Conservation (phyloP, 2,888 invertebrate species). For the Oxyteleia sp. region DNA sequence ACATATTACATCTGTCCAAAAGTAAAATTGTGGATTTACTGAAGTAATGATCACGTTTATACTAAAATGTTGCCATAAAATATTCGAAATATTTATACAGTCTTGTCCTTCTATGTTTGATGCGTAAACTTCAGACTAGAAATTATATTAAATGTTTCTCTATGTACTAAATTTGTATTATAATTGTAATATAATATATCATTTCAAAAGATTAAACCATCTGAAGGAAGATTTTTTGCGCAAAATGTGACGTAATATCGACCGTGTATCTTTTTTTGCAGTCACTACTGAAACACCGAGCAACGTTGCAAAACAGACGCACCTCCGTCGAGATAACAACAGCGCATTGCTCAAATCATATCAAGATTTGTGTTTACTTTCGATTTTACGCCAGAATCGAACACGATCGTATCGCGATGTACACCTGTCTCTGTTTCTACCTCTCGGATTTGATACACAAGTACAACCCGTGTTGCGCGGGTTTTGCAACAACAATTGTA, state of each 20-base stretch:
- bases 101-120: too few relatives aligned
- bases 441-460: slow-evolving; percentile 51
- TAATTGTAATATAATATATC: too few relatives aligned
- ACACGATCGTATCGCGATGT: slow-evolving; percentile 66
- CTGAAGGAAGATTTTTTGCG: neutral
- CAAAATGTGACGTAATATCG: neutral
- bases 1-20: too few relatives aligned
- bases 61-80: too few relatives aligned
- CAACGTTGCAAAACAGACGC: slow-evolving; percentile 52
- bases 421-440: slow-evolving; percentile 48
- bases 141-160: too few relatives aligned
- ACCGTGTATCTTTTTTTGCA: neutral
- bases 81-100: too few relatives aligned
- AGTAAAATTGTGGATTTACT: too few relatives aligned
- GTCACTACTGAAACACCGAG: neutral
- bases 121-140: too few relatives aligned
- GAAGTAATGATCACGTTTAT: too few relatives aligned
- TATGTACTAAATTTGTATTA: too few relatives aligned
- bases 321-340: slow-evolving; percentile 42
- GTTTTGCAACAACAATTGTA: slow-evolving; percentile 81
- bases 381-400: slow-evolving; percentile 63
- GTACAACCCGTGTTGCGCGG: slow-evolving; percentile 30
- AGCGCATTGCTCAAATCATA: slow-evolving; percentile 56
- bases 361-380: slow-evolving; percentile 67
- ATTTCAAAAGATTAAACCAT: too few relatives aligned